These are phyloP conservation scores for Desoria tigrina DNA, from an alignment of 2,888 invertebrate genomes.

Conservation along the genomic window DNA sequence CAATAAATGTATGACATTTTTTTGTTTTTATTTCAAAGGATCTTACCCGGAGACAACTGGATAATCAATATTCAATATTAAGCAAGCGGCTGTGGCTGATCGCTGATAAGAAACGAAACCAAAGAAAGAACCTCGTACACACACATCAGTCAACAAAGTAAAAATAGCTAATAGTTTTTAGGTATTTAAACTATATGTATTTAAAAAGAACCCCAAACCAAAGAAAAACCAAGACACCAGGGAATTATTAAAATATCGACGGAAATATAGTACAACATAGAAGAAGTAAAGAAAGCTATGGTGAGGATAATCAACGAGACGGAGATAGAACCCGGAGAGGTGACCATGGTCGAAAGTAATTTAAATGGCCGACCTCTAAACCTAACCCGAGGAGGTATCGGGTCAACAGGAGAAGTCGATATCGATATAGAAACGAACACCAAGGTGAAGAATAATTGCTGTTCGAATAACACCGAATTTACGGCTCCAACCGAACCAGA, in stretches of 20 bases:
- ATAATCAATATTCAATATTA: too few species aligned
- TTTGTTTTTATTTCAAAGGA: too few species aligned
- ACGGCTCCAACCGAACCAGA: conserved; percentile 2
- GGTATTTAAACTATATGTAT: too few species aligned
- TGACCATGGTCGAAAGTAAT: not conserved
- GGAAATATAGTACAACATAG: too few species aligned
- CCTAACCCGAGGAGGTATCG: not conserved
- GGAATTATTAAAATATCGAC: too few species aligned
- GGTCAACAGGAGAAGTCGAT: not conserved
- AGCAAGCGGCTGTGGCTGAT: too few species aligned
- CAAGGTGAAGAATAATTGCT: not conserved
- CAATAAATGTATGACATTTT: too few species aligned
- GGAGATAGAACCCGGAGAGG: not conserved
- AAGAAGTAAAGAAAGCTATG: not conserved
- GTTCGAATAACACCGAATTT: conserved; percentile 7
- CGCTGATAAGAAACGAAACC: too few species aligned
- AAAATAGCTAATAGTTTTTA: not conserved
- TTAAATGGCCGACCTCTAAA: not conserved
- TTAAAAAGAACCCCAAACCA: too few species aligned
- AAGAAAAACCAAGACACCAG: too few species aligned
- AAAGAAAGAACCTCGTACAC: too few species aligned
- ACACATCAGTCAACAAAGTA: not conserved
- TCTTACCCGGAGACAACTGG: too few species aligned
- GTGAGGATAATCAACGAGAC: conserved; percentile 1
- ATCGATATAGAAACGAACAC: not conserved